Evolutionary conservation across 2,113 vertebrate species (phyloP).

Genomic region (Vimba vimba): DNA sequence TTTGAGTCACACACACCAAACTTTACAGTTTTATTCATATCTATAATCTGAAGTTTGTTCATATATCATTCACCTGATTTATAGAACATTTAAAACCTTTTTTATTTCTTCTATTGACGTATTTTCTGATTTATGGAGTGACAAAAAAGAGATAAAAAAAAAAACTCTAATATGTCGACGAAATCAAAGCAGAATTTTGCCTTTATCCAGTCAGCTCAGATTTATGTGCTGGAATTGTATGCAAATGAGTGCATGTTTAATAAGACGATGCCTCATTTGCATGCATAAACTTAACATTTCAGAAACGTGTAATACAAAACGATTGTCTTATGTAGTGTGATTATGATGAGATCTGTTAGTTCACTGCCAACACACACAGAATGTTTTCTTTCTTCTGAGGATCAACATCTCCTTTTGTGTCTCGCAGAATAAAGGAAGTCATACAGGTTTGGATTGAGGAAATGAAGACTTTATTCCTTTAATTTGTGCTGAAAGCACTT

Average conservation of each 20-base stretch:
- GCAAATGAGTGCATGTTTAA: not conserved
- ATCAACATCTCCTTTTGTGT: not conserved
- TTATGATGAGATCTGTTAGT: not conserved
- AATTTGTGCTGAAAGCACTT: not conserved
- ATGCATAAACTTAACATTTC: not conserved
- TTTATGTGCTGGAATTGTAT: not conserved
- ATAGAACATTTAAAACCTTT: not conserved
- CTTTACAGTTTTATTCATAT: not conserved
- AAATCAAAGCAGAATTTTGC: too few relatives aligned
- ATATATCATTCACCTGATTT: not conserved
- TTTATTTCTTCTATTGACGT: not conserved
- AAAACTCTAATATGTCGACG: too few relatives aligned
- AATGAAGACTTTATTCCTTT: not conserved
- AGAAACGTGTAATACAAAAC: not conserved
- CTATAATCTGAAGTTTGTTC: not conserved
- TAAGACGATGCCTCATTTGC: not conserved
- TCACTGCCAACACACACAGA: not conserved
- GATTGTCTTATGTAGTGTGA: not conserved
- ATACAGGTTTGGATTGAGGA: not conserved
- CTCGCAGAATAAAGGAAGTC: not conserved
- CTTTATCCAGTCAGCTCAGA: not conserved
- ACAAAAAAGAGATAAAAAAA: not conserved
- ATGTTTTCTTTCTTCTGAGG: not conserved
- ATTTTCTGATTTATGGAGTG: not conserved
- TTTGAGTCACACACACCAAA: not conserved